Evolutionary conservation across 2,113 vertebrate genomes (phyloP).

Genomic region (Mesitornis unicolor): DNA sequence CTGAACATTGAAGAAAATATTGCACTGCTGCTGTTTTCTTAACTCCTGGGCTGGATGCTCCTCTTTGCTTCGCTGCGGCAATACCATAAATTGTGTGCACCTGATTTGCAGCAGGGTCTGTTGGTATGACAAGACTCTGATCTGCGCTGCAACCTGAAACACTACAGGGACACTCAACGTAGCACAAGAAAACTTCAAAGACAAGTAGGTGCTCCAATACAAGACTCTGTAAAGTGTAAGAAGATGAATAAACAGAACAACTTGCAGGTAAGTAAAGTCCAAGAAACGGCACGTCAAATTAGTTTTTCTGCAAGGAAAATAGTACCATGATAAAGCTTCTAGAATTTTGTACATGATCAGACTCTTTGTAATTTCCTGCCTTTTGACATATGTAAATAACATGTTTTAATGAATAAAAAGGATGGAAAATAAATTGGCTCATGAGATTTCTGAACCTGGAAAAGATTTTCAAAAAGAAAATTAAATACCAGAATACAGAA

Average conservation of each 20-base stretch:
- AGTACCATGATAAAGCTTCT: background rate
- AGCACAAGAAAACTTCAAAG: background rate
- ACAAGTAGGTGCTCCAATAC: background rate
- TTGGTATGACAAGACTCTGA: background rate
- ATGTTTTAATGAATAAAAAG: background rate
- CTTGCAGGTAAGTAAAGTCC: background rate
- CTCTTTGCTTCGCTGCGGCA: background rate
- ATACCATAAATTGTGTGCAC: too few relatives aligned
- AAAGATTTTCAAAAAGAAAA: background rate
- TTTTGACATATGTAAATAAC: background rate
- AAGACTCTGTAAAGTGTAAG: background rate
- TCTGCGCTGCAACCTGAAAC: background rate
- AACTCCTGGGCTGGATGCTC: background rate
- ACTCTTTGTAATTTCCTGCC: background rate
- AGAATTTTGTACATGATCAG: background rate
- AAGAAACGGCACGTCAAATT: background rate
- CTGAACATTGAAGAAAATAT: background rate
- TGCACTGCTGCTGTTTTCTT: background rate
- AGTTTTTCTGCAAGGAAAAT: background rate
- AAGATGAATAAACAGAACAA: background rate
- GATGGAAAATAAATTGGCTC: background rate
- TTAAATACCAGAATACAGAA: background rate
- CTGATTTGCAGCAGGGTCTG: background rate
- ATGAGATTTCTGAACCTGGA: background rate
- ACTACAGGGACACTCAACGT: rapidly evolving